phyloP scores from a whole-genome alignment of 2,113 vertebrate species.

The Dipodomys stephensi region DNA sequence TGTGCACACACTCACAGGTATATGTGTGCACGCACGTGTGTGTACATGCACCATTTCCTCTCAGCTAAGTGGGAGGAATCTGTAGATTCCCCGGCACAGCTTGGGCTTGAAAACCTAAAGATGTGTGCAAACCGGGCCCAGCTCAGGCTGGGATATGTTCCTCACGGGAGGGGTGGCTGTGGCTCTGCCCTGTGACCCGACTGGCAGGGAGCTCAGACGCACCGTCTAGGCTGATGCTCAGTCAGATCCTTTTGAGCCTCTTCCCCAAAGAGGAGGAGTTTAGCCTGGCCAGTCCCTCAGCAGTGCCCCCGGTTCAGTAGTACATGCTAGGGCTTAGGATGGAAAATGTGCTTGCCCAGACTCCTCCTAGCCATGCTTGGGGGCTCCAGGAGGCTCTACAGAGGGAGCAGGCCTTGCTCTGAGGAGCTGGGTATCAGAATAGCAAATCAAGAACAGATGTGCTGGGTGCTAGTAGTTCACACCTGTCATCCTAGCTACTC shows the following conservation, averaged over 20 bases:
- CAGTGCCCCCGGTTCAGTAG: not conserved
- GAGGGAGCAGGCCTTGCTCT: not conserved
- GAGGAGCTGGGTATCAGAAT: not conserved
- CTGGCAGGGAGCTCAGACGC: fast-evolving
- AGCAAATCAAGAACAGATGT: not conserved
- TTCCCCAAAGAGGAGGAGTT: too few relatives aligned
- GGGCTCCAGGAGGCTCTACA: not conserved
- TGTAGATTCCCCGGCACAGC: not conserved
- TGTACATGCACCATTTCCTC: too few relatives aligned
- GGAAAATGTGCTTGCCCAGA: not conserved
- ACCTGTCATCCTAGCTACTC: too few relatives aligned
- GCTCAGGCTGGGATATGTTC: not conserved
- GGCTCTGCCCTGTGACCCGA: too few relatives aligned
- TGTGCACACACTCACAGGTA: not conserved
- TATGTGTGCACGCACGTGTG: too few relatives aligned
- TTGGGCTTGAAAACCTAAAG: not conserved
- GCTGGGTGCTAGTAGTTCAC: too few relatives aligned
- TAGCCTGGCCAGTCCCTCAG: fast-evolving
- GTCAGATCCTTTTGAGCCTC: not conserved
- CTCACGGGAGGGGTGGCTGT: not conserved
- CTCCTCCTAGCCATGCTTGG: not conserved
- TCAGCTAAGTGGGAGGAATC: not conserved
- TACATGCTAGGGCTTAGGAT: not conserved
- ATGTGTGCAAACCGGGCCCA: not conserved
- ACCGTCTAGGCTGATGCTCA: fast-evolving